Evolutionary conservation across 2,797 vertebrate genomes (phyloP), one percentile per base, ranked within the genome.

Genomic region (Monodelphis domestica): DNA sequence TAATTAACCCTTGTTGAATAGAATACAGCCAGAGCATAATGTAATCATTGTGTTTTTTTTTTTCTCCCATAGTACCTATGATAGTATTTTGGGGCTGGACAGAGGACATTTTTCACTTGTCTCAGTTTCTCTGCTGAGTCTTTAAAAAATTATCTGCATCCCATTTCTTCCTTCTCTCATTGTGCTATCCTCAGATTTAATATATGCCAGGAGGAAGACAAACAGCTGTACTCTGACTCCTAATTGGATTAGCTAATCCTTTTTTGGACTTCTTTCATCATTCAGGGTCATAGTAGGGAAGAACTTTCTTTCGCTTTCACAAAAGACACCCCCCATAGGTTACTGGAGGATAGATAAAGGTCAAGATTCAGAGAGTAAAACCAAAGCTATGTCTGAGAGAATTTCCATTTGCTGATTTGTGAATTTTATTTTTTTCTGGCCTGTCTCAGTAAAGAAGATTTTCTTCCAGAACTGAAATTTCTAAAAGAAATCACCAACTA

Each of bases 131-230:
- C 14, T n/a, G 30, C 11, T 63, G 84, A 88, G 87, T 50, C 45
- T 93, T 70, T 0, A 0, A 45, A 90, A 89, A 90, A 55, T 26
- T 59, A 4, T 55, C 45, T 38, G n/a, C 53, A n/a, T 55, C 70
- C 26, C 88, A 53, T 70, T 95, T 95, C 38, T 54, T 90, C 5
- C 63, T 6, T 9, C n/a, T 38, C 38, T 70, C 24, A 33, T 30
- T 6, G 28, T 5, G 12, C 29, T 29, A 51, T 84, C 7, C 33
- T 93, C 5, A 30, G 53, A 53, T 45, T 63, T 0, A 57, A 5
- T 29, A 57, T 33, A 53, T 96, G 95, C n/a, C 52, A 91, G 94
- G 93, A 84, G 5, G n/a, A 95, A 88, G 45, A 56, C 17, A 55
- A 30, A 53, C 11, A 52, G 55, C 30, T 51, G 12, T 54, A 10